These are phyloP conservation scores for Aulostomus chinensis DNA, from an alignment of 2,797 vertebrate species.

Conservation along the genomic window DNA sequence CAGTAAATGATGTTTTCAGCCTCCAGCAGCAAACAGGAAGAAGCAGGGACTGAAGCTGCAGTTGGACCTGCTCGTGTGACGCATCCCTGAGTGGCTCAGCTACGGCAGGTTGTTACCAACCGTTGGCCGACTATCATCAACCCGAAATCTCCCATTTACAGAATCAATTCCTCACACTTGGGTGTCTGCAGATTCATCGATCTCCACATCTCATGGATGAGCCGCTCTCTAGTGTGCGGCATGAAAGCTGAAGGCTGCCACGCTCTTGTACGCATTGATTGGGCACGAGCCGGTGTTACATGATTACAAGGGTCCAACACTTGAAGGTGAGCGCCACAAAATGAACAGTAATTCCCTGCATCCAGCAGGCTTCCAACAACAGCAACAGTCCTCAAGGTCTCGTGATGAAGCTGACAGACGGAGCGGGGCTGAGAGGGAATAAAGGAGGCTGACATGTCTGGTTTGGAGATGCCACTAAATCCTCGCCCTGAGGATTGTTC, in stretches of 20 bases:
- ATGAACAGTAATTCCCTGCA: conserved; percentile 16
- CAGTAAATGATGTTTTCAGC: neutral
- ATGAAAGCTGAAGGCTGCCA: conserved; percentile 24
- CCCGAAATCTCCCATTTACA: conserved; percentile 13
- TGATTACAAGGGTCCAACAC: conserved; percentile 25
- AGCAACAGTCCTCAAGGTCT: conserved; percentile 12
- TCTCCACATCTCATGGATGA: conserved; percentile 37
- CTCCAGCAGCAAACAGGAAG: neutral
- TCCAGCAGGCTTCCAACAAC: conserved; percentile 5
- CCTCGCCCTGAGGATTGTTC: conserved; percentile 16
- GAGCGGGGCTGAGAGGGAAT: neutral
- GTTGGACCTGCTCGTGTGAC: no score
- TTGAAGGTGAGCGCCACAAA: conserved; percentile 24
- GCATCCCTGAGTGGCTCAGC: no score
- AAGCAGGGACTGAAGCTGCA: neutral
- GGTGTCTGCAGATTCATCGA: conserved; percentile 18
- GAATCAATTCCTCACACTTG: neutral
- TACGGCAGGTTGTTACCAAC: neutral
- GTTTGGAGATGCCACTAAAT: conserved; percentile 19
- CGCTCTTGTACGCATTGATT: conserved; percentile 31
- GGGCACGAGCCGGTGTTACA: neutral
- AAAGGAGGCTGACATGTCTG: conserved; percentile 9
- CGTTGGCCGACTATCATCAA: conserved; percentile 1
- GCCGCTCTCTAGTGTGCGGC: conserved; percentile 9
- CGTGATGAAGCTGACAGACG: conserved; percentile 31